Evolutionary conservation across 64 coral and sea anemone species (phyloP).

Genomic region (Actinia tenebrosa): DNA sequence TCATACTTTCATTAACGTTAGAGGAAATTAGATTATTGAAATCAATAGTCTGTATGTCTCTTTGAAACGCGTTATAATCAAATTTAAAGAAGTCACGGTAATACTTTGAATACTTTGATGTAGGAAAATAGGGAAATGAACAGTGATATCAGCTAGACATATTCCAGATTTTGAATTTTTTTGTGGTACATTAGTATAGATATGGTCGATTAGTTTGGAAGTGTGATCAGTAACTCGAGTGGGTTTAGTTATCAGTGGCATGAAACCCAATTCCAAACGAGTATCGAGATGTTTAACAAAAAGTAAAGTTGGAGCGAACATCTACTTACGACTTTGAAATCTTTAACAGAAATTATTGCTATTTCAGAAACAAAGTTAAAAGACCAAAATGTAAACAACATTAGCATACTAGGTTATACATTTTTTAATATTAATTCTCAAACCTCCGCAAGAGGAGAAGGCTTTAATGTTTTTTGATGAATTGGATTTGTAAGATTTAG

Average conservation of each 20-base stretch:
- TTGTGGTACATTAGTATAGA: constrained; percentile 60
- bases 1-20: constrained; percentile 38
- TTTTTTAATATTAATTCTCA: constrained; percentile 45
- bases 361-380: constrained; percentile 50
- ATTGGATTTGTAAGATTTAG: constrained; percentile 5
- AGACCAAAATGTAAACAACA: constrained; percentile 32
- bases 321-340: not conserved
- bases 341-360: constrained; percentile 35
- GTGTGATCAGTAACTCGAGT: constrained; percentile 45
- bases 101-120: constrained; percentile 16
- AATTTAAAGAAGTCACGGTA: constrained; percentile 49
- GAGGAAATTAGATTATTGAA: constrained; percentile 12
- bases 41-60: constrained; percentile 24
- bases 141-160: constrained; percentile 54
- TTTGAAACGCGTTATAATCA: constrained; percentile 22
- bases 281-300: constrained; percentile 31
- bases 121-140: constrained; percentile 35
- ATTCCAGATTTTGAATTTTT: constrained; percentile 52
- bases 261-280: constrained; percentile 37
- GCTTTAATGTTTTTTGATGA: constrained; percentile 37
- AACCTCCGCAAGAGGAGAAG: constrained; percentile 26
- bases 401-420: constrained; percentile 26
- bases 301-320: no score
- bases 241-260: constrained; percentile 49
- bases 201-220: constrained; percentile 48